These are phyloP conservation scores for Tylochromis polylepis DNA, from an alignment of 2,113 vertebrate genomes.

Conservation along the genomic window DNA sequence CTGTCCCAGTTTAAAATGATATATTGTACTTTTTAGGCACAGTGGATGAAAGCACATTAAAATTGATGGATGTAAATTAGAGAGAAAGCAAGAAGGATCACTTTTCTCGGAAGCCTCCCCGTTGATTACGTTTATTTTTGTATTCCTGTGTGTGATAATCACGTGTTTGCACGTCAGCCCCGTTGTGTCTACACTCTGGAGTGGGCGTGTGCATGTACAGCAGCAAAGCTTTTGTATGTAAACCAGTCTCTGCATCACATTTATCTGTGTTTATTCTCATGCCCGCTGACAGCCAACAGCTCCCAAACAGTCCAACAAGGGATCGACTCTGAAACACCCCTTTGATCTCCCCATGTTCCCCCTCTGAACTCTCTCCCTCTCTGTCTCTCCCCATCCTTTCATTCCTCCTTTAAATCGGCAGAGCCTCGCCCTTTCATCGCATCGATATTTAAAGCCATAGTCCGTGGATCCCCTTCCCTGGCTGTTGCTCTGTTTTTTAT, in stretches of 20 bases:
- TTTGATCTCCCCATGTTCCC: conserved; percentile 44
- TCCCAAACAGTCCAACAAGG: conserved; percentile 28
- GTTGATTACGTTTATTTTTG: neutral
- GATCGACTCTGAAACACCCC: conserved; percentile 22
- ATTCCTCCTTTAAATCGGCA: neutral
- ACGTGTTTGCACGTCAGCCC: neutral
- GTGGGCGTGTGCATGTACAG: neutral
- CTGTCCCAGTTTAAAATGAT: neutral
- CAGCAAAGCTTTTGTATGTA: conserved; percentile 12
- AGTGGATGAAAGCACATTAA: neutral
- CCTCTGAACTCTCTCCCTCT: neutral
- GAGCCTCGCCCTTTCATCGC: conserved; percentile 42
- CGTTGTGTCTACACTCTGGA: neutral
- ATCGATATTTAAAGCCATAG: conserved; percentile 33
- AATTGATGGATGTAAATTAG: neutral
- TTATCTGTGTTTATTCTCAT: conserved; percentile 51
- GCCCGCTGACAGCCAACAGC: conserved; percentile 41
- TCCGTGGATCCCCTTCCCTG: neutral
- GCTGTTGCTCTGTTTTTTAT: neutral
- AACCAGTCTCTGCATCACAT: conserved; percentile 12
- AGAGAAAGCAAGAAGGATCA: neutral
- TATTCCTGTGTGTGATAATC: neutral
- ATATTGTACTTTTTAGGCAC: neutral
- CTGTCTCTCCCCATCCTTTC: neutral
- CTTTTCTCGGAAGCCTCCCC: neutral